Evolutionary conservation across 2,113 vertebrate genomes (phyloP).

Genomic region (Phyllostomus discolor): DNA sequence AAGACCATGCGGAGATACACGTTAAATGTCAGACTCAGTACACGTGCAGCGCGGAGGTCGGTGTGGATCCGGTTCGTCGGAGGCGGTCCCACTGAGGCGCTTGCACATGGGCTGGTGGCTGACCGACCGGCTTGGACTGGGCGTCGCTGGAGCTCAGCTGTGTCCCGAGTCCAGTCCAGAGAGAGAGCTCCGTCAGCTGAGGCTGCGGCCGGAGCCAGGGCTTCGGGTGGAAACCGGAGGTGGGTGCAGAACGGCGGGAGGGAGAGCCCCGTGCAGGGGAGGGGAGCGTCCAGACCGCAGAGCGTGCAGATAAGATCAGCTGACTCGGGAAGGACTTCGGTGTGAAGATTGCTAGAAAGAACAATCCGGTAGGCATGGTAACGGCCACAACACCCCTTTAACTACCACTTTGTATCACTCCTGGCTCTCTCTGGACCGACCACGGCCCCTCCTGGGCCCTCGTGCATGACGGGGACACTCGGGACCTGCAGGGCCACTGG

Average conservation of each 20-base stretch:
- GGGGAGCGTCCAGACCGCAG: background rate
- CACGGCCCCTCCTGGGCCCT: no score
- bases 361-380: background rate
- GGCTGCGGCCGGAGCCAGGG: background rate
- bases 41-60: background rate
- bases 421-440: background rate
- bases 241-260: background rate
- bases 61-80: no score
- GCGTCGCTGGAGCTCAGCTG: background rate
- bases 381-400: no score
- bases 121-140: background rate
- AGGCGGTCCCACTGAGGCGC: background rate
- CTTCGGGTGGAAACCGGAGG: background rate
- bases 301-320: background rate
- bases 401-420: background rate
- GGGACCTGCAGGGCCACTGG: rapidly evolving
- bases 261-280: rapidly evolving
- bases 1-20: background rate
- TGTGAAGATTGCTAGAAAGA: background rate
- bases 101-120: background rate
- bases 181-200: background rate
- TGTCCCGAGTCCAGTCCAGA: background rate
- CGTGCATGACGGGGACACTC: background rate
- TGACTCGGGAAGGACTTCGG: rapidly evolving
- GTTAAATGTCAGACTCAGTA: background rate